phyloP scores from a whole-genome alignment of 2,113 vertebrate species.

The Menura novaehollandiae region DNA sequence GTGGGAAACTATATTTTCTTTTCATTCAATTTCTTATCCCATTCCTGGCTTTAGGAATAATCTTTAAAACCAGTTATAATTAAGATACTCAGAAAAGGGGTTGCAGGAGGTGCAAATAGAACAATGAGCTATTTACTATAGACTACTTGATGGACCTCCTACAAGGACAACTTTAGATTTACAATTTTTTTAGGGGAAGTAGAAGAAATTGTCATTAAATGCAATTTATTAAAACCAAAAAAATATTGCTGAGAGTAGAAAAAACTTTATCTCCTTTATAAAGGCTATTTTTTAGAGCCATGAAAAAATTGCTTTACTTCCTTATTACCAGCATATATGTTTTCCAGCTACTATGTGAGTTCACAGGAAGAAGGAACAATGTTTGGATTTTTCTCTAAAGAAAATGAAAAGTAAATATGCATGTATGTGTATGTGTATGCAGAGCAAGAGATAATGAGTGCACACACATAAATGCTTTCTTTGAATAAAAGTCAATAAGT shows the following conservation, averaged over 20 bases:
- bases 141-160: not conserved
- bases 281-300: not conserved
- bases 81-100: not conserved
- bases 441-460: not conserved
- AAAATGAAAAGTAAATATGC: not conserved
- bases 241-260: not conserved
- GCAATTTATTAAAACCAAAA: not conserved
- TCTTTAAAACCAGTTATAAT: not conserved
- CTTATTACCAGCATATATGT: not conserved
- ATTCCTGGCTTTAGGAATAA: not conserved
- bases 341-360: not conserved
- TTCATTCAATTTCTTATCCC: not conserved
- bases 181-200: not conserved
- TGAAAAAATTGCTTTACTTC: not conserved
- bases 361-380: not conserved
- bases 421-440: not conserved
- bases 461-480: not conserved
- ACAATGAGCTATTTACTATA: not conserved
- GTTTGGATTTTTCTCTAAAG: not conserved
- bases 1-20: not conserved
- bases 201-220: not conserved
- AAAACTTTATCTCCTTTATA: not conserved
- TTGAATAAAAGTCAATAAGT: not conserved
- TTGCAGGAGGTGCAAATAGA: not conserved
- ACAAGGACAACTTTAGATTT: not conserved